Conservation (phyloP, 2,888 invertebrate species). For the Octonoba sinensis region DNA sequence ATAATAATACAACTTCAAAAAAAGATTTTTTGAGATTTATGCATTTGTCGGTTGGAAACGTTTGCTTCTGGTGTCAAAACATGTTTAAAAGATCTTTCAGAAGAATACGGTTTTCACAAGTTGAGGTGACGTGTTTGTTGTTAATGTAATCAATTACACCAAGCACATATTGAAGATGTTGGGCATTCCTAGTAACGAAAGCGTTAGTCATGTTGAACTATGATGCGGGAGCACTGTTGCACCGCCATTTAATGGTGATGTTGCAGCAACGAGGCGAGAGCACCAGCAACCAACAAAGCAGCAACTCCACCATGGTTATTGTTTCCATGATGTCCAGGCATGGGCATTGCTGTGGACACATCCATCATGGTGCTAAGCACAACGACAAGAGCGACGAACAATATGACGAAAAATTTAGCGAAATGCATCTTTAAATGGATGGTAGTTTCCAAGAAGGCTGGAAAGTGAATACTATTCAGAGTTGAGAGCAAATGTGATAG, state of each 20-base stretch:
- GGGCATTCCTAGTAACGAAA: no score
- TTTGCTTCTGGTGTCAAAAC: no score
- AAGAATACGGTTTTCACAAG: no score
- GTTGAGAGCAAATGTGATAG: background rate
- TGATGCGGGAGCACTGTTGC: background rate
- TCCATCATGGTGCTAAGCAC: slow-evolving; percentile 24
- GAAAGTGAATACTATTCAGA: background rate
- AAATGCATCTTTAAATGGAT: slow-evolving; percentile 23
- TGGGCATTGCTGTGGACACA: slow-evolving; percentile 33
- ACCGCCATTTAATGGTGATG: slow-evolving; percentile 11
- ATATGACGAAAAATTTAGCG: slow-evolving; percentile 31
- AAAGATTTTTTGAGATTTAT: no score
- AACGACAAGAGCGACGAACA: slow-evolving; percentile 29
- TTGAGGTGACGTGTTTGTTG: no score
- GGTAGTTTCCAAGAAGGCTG: background rate
- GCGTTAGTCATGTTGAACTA: background rate
- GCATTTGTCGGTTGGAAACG: no score
- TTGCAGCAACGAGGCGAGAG: slow-evolving; percentile 46
- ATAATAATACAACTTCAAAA: no score
- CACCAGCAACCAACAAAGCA: slow-evolving; percentile 48
- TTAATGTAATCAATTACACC: no score
- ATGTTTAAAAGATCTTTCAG: no score
- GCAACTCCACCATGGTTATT: slow-evolving; percentile 38
- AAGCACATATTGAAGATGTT: no score
- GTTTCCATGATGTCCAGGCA: slow-evolving; percentile 30